These are phyloP conservation scores for Lacerta viridis DNA, from an alignment of 2,797 vertebrate genomes.

Conservation along the genomic window DNA sequence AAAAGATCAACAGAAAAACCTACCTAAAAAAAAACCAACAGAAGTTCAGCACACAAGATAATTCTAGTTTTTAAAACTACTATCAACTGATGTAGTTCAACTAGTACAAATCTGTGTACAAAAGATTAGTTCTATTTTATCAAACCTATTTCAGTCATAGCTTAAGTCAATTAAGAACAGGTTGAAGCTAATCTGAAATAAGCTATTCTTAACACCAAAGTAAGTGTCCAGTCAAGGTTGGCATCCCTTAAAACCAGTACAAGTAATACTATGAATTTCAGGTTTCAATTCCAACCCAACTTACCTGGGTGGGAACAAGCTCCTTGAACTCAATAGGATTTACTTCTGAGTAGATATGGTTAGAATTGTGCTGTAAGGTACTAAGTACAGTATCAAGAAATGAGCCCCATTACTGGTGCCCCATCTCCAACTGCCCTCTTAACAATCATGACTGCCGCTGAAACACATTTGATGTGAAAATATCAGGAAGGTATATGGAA, in stretches of 20 bases:
- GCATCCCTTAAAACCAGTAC: not conserved
- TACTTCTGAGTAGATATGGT: no score
- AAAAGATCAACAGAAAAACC: not conserved
- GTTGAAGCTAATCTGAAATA: constrained; percentile 26
- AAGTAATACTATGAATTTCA: not conserved
- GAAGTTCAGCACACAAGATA: not conserved
- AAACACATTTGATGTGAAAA: not conserved
- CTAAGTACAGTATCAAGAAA: not conserved
- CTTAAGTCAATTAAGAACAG: constrained; percentile 20
- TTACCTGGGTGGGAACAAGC: no score
- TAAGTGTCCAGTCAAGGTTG: constrained; percentile 9
- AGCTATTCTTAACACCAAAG: constrained; percentile 23
- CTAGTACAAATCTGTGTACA: not conserved
- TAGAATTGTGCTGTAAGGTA: no score
- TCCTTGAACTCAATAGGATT: no score
- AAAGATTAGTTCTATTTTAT: constrained; percentile 37
- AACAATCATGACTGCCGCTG: not conserved
- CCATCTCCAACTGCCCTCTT: not conserved
- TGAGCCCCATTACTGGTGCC: not conserved
- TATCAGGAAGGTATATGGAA: not conserved
- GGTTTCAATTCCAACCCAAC: no score
- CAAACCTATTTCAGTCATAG: constrained; percentile 21
- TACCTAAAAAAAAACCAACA: not conserved
- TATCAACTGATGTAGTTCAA: not conserved
- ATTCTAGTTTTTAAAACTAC: not conserved